Evolutionary conservation across 2,888 invertebrate species (phyloP), one percentile per base, ranked within the genome.

Genomic region (Acleris sparsana): DNA sequence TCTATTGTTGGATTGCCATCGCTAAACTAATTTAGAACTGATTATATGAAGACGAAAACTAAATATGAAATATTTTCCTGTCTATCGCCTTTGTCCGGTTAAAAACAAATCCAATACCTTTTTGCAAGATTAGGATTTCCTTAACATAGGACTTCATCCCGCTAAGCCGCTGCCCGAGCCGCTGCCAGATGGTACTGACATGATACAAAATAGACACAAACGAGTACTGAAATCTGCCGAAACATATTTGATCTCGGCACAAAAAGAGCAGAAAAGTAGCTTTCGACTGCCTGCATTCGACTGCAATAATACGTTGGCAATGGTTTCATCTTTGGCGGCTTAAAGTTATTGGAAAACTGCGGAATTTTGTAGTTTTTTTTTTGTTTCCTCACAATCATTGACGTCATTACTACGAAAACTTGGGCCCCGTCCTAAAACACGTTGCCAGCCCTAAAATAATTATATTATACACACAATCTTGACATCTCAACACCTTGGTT

Each of bases 121-220:
- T 66, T 66, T 66, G 66, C 39, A 52, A 57, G 57, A 66, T 61
- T 52, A 52, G 53, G 56, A 62, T 57, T 66, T 66, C 57, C 57
- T 62, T 62, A 66, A 66, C 61, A 62, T 53, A 62, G 46, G 53
- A 7, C 33, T 61, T 66, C 18, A 66, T 65, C 61, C 57, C 48
- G 46, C 61, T 66, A 66, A 66, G 61, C 66, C 66, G 13, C 66
- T 57, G 61, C 62, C 66, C 56, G 52, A 52, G 61, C 66, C 22
- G 20, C 56, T 33, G 56, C 65, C 66, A 66, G 66, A 66, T 53
- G 66, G 57, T 62, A 57, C 66, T 39, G 57, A 66, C 57, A 53
- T 48, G 55, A 66, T 66, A 66, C n/a, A 33, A 33, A 33, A 33
- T 33, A 9, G 33, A 33, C 33, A 33, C 9, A 65, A 55, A 52